phyloP scores from a whole-genome alignment of 2,797 vertebrate genomes.

The Pteropus rufus region DNA sequence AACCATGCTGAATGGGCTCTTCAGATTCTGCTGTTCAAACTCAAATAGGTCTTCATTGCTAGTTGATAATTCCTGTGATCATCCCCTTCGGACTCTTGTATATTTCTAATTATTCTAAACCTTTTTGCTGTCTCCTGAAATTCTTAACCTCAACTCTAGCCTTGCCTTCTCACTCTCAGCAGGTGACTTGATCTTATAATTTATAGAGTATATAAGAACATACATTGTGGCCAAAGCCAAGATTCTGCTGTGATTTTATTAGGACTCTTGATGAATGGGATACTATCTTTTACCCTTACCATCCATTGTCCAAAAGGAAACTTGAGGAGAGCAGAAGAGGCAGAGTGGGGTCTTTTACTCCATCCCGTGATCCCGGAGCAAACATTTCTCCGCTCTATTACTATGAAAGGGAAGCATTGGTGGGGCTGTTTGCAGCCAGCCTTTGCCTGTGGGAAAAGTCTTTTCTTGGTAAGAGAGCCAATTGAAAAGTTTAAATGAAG shows the following conservation, averaged over 20 bases:
- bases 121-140: neutral
- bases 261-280: neutral
- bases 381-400: neutral
- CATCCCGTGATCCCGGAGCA: neutral
- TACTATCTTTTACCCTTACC: neutral
- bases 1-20: neutral
- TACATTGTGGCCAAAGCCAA: neutral
- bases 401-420: neutral
- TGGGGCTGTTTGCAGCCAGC: neutral
- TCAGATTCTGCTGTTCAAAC: neutral
- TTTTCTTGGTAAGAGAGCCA: neutral
- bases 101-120: neutral
- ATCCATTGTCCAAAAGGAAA: neutral
- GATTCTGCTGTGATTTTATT: neutral
- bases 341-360: neutral
- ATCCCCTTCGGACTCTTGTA: neutral
- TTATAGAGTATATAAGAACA: neutral
- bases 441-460: neutral
- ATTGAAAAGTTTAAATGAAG: neutral
- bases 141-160: neutral
- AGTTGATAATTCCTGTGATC: neutral
- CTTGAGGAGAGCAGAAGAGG: neutral
- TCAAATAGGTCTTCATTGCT: neutral
- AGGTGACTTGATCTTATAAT: neutral
- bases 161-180: neutral